phyloP scores from a whole-genome alignment of 2,113 vertebrate species.

The Takifugu bimaculatus region DNA sequence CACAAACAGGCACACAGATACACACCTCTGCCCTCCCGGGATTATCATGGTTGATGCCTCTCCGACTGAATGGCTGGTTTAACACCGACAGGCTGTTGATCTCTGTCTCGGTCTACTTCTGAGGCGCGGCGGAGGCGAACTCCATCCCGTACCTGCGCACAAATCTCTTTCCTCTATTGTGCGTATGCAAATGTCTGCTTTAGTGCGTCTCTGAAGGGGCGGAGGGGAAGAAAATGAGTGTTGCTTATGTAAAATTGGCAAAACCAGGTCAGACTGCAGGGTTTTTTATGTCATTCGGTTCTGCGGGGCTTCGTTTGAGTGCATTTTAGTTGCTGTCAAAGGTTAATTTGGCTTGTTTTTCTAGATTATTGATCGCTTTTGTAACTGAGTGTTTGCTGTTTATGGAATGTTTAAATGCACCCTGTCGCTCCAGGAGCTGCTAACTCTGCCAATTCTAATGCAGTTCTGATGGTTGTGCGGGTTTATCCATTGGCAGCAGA shows the following conservation, averaged over 20 bases:
- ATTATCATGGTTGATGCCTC: slow-evolving; percentile 61
- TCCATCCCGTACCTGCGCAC: slow-evolving; percentile 28
- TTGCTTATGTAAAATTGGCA: slow-evolving; percentile 58
- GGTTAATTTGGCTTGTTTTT: too few relatives aligned
- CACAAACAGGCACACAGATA: slow-evolving; percentile 6
- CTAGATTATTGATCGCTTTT: too few relatives aligned
- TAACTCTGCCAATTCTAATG: too few relatives aligned
- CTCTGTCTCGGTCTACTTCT: slow-evolving; percentile 55
- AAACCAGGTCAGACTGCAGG: slow-evolving; percentile 57
- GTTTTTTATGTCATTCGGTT: slow-evolving; percentile 39
- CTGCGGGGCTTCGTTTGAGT: not conserved
- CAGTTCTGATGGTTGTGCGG: too few relatives aligned
- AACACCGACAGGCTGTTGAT: slow-evolving; percentile 59
- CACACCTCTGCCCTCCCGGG: slow-evolving; percentile 35
- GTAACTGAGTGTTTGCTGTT: too few relatives aligned
- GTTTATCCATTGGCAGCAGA: too few relatives aligned
- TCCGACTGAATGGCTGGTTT: slow-evolving; percentile 63
- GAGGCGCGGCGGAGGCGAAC: slow-evolving; percentile 33
- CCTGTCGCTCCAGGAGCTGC: too few relatives aligned
- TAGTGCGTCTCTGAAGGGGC: slow-evolving; percentile 30
- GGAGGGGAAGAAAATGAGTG: slow-evolving; percentile 36
- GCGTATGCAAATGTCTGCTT: slow-evolving; percentile 51
- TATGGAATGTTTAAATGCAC: too few relatives aligned
- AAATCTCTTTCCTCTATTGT: slow-evolving; percentile 26
- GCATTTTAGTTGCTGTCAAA: too few relatives aligned